Conservation (phyloP, 2,113 vertebrate species). For the Opisthocomus hoazin region DNA sequence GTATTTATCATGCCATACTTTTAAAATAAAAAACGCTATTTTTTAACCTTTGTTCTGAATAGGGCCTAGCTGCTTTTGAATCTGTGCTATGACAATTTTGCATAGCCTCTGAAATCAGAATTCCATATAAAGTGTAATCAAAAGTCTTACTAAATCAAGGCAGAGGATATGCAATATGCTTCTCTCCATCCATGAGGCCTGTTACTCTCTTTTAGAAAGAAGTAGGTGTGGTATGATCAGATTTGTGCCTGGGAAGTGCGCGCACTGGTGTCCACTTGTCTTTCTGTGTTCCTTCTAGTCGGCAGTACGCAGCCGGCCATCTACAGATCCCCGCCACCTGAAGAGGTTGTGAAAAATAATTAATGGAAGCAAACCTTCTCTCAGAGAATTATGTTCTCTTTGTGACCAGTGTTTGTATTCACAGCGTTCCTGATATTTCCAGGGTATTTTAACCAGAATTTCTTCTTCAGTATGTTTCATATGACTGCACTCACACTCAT, state of each 20-base stretch:
- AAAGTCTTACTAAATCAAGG: background rate
- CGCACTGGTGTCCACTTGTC: background rate
- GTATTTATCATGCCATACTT: background rate
- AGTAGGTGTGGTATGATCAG: background rate
- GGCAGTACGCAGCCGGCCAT: accelerated
- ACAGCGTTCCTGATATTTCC: accelerated
- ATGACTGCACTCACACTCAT: background rate
- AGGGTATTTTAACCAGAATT: background rate
- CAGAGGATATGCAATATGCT: background rate
- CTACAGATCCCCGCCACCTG: background rate
- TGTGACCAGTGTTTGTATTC: background rate
- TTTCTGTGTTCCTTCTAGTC: background rate
- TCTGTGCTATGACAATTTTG: background rate
- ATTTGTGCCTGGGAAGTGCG: background rate
- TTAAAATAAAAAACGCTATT: background rate
- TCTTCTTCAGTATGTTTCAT: background rate
- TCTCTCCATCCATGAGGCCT: background rate
- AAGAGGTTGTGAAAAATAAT: background rate
- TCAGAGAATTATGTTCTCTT: background rate
- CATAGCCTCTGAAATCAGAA: background rate
- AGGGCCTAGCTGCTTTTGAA: background rate
- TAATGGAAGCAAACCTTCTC: background rate
- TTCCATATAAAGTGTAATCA: background rate
- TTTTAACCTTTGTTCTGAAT: background rate
- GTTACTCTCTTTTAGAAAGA: background rate